Base-by-base conservation (phyloP, 2,888 invertebrate species). In the Cartodere bifasciata region DNA sequence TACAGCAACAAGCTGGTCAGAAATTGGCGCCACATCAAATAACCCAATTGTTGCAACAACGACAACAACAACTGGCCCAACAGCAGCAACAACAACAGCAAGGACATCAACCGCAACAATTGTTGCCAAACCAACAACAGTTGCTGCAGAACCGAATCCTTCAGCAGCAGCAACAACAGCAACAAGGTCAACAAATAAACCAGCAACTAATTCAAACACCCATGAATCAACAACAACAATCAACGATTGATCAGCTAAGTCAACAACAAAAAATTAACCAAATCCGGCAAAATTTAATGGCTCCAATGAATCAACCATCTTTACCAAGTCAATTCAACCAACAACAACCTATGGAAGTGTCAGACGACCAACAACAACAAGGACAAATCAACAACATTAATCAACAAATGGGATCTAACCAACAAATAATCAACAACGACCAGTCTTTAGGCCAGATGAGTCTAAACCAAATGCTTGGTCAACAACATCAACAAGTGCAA, bases 171-270 rank as follows among this genome's bases (percentile, higher is more conserved):
- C 43, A 43, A 17, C 45, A 43, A 25, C 40, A 44, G 21, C 40
- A 40, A 35, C 38, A 46, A 13, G 41, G 34, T 17, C 42, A 43
- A 29, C 63, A 63, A 17, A 68, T 67, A 30, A 68, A 56, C 37
- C 69, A 69, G 48, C 65, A 67, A 20, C 61, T 68, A 33, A 50
- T 68, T 27, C 70, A 58, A 58, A 16, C 20, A 47, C 23, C 29
- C 15, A 25, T 26, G 4, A 13, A 3, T 2, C 31, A 31, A 13
- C 30, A 38, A 37, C 22, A 38, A 37, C 16, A n/a, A n/a, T n/a
- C n/a, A n/a, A n/a, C n/a, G 39, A 43, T 26, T 48, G 28, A 47
- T 17, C 39, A 65, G 36, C 62, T 57, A 47, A 67, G 62, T 35
- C 65, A 62, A 37, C 48, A 40, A 34, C 40, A 31, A 52, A 42